Conservation (phyloP, 2,888 invertebrate genomes). For the Trachelus iudaicus region DNA sequence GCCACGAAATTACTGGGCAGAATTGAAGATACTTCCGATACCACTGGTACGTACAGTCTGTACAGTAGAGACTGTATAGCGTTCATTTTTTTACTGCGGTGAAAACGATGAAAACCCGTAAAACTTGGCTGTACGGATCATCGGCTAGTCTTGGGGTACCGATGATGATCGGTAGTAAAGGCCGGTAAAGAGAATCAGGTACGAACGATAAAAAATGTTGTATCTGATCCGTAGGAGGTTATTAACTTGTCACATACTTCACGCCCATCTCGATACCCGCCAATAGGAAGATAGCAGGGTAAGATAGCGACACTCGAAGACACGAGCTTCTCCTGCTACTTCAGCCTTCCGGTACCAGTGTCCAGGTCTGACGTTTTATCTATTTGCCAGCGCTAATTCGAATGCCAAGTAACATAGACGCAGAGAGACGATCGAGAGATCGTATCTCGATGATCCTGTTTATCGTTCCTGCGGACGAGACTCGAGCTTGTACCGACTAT, state of each 20-base stretch:
- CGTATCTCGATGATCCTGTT: neutral
- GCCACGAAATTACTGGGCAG: neutral
- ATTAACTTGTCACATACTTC: conserved; percentile 46
- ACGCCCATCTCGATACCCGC: conserved; percentile 24
- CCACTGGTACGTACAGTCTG: neutral
- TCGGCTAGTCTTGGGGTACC: neutral
- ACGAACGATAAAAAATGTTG: conserved; percentile 35
- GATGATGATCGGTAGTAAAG: neutral
- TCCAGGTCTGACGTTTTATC: conserved; percentile 13
- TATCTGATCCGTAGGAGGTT: conserved; percentile 43
- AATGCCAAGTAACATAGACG: neutral
- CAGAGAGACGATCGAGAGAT: neutral
- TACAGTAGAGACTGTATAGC: neutral
- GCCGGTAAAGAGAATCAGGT: neutral
- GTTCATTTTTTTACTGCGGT: neutral
- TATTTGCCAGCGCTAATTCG: neutral
- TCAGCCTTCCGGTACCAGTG: neutral
- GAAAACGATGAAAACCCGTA: neutral
- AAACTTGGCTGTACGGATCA: neutral
- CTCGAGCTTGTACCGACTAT: neutral
- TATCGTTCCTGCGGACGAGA: neutral
- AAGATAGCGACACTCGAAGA: neutral
- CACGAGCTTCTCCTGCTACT: neutral
- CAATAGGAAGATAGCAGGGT: conserved; percentile 10
- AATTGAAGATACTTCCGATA: neutral